phyloP scores from a whole-genome alignment of 1,140 invertebrate species.

The Meloidogyne chitwoodi region DNA sequence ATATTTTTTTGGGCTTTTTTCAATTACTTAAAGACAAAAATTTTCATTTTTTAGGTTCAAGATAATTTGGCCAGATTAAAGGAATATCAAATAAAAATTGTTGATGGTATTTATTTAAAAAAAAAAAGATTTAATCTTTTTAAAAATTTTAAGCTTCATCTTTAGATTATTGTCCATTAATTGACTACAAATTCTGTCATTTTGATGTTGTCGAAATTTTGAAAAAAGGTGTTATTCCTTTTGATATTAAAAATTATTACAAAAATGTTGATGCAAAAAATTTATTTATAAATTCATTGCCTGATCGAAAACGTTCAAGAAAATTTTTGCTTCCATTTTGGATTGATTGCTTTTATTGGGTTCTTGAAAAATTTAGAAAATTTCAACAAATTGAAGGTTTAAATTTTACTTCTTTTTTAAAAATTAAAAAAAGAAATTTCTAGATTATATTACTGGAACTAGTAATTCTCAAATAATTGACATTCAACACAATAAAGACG shows the following conservation, averaged over 20 bases:
- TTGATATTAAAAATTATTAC: background rate
- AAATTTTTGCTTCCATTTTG: constrained; percentile 1
- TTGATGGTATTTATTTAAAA: background rate
- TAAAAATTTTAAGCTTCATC: background rate
- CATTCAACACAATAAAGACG: background rate
- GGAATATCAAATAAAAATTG: constrained; percentile 1
- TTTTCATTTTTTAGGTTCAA: background rate
- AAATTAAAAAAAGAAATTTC: background rate
- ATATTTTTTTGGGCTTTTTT: background rate
- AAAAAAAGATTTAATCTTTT: no score
- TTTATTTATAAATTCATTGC: background rate
- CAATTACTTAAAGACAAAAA: background rate
- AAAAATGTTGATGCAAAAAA: background rate
- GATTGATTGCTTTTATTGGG: constrained; percentile 10
- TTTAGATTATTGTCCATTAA: background rate
- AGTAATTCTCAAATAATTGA: background rate
- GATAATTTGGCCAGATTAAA: background rate
- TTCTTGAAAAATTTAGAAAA: constrained; percentile 16
- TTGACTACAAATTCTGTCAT: background rate
- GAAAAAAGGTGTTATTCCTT: background rate
- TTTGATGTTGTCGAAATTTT: constrained; percentile 6
- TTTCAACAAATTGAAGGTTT: constrained; percentile 2
- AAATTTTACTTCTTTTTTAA: background rate
- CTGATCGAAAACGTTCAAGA: background rate
- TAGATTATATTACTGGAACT: background rate